Evolutionary conservation across 1,140 invertebrate genomes (phyloP).

Genomic region (Drosophila nannoptera): DNA sequence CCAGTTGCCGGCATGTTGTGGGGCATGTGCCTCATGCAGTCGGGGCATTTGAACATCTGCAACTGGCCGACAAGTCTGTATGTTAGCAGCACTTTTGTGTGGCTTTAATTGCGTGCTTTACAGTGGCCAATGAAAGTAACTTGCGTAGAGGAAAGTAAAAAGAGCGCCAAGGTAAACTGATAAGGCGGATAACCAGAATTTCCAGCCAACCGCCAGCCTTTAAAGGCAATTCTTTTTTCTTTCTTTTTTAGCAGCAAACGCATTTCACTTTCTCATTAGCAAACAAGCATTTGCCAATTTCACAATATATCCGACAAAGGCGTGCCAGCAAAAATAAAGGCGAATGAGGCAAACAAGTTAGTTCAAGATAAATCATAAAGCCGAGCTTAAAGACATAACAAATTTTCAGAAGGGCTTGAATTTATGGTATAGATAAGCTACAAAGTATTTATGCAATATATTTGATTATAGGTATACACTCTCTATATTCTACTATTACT

Average conservation of each 20-base stretch:
- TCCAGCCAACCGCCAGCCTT: constrained; percentile 47
- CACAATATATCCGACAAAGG: constrained; percentile 11
- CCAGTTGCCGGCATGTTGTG: constrained; percentile 1
- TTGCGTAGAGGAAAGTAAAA: constrained; percentile 20
- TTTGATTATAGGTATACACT: no score
- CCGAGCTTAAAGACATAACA: no score
- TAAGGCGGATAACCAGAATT: constrained; percentile 63
- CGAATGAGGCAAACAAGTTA: not conserved
- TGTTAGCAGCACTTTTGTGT: constrained; percentile 24
- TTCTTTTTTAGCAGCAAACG: constrained; percentile 6
- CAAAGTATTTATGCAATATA: no score
- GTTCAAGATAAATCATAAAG: no score
- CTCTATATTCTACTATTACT: no score
- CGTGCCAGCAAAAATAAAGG: constrained; percentile 3
- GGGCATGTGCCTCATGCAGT: not conserved
- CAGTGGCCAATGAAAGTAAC: constrained; percentile 47
- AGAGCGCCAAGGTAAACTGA: constrained; percentile 35
- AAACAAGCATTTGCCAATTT: constrained; percentile 30
- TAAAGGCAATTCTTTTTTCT: constrained; percentile 30
- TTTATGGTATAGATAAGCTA: no score
- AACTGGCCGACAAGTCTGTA: constrained; percentile 13
- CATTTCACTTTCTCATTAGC: constrained; percentile 37
- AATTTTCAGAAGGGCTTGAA: no score
- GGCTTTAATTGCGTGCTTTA: constrained; percentile 41
- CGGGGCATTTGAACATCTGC: constrained; percentile 32